Evolutionary conservation across 2,113 vertebrate genomes (phyloP).

Genomic region (Passer montanus): DNA sequence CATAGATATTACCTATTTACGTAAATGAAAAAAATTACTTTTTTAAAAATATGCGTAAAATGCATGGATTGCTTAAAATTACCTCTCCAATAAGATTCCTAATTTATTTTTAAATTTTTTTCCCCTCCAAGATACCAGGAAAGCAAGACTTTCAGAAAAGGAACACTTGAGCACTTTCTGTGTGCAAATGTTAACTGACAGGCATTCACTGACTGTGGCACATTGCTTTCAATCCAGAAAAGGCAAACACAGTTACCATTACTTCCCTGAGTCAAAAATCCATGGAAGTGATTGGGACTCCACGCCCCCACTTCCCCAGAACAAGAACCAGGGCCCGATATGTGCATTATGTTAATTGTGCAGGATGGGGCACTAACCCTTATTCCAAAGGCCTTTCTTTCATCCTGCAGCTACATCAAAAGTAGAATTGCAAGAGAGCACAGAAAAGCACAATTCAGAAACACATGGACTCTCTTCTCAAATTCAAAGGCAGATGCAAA

Average conservation of each 20-base stretch:
- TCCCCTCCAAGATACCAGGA: not conserved
- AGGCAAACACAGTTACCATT: not conserved
- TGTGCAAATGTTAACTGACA: not conserved
- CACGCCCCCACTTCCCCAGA: not conserved
- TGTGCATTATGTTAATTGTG: accelerated
- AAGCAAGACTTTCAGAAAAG: not conserved
- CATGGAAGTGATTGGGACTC: not conserved
- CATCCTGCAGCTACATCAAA: not conserved
- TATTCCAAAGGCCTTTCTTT: not conserved
- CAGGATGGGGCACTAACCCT: not conserved
- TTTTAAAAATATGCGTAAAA: not conserved
- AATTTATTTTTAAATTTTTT: not conserved
- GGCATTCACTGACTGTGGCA: not conserved
- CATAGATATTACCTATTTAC: not conserved
- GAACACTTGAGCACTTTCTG: not conserved
- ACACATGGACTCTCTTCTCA: not conserved
- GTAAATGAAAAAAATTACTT: not conserved
- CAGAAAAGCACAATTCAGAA: not conserved
- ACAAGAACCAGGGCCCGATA: not conserved
- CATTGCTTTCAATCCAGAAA: not conserved
- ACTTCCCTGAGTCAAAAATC: not conserved
- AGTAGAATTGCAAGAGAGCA: not conserved
- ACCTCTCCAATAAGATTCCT: not conserved
- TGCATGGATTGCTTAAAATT: not conserved
- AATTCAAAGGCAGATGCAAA: constrained; percentile 3